These are phyloP conservation scores for Drosophila aff. DNA, from an alignment of 1,140 invertebrate species.

Conservation along the genomic window DNA sequence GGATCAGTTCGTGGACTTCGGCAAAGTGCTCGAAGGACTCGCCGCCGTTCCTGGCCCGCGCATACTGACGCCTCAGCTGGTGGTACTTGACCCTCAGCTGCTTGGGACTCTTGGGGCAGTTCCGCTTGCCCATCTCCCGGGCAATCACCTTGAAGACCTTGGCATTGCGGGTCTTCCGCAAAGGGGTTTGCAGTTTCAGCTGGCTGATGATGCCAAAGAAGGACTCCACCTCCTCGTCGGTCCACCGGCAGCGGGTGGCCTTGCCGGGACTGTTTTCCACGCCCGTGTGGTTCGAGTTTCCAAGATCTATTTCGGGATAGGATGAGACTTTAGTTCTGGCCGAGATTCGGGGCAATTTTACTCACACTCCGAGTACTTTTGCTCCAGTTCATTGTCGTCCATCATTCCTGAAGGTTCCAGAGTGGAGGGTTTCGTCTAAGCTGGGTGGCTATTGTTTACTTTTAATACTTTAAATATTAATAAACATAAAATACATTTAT, in stretches of 20 bases:
- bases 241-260: slow-evolving; percentile 33
- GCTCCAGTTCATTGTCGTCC: slow-evolving; percentile 36
- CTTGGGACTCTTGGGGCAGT: slow-evolving; percentile 42
- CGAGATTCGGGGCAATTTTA: neutral
- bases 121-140: slow-evolving; percentile 43
- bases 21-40: slow-evolving; percentile 44
- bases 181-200: slow-evolving; percentile 42
- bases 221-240: slow-evolving; percentile 36
- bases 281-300: neutral
- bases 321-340: neutral
- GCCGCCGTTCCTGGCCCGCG: slow-evolving; percentile 14
- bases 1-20: slow-evolving; percentile 34
- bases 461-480: neutral
- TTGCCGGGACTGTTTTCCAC: slow-evolving; percentile 6
- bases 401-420: neutral
- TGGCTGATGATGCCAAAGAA: slow-evolving; percentile 42
- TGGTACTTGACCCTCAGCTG: slow-evolving; percentile 55
- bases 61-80: slow-evolving; percentile 44
- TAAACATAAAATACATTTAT: neutral
- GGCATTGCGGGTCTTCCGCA: slow-evolving; percentile 41
- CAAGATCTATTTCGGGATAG: slow-evolving; percentile 6
- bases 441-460: neutral
- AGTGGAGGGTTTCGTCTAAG: too few relatives aligned
- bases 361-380: slow-evolving; percentile 51
- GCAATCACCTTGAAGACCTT: slow-evolving; percentile 57